Conservation (phyloP, 2,888 invertebrate species). For the Callimorpha dominula region DNA sequence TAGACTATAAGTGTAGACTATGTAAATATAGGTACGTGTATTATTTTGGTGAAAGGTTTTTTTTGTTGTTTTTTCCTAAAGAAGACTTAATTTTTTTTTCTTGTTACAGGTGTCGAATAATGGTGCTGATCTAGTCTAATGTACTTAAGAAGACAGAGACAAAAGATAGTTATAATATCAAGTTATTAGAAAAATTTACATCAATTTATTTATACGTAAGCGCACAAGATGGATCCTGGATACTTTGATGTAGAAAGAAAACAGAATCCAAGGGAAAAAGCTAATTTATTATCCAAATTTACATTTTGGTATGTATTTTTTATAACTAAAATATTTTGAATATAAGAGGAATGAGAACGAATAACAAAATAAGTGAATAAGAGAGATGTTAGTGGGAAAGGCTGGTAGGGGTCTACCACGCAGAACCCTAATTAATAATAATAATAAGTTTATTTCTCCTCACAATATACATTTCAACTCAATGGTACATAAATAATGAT, state of each 20-base stretch:
- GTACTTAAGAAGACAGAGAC: conserved; percentile 33
- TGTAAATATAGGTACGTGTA: no score
- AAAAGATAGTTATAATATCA: conserved; percentile 18
- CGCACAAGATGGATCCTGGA: conserved; percentile 80
- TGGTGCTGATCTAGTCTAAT: conserved; percentile 42
- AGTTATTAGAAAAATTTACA: conserved; percentile 34
- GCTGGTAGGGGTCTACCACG: no score
- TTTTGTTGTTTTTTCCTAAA: background rate
- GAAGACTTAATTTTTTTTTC: background rate
- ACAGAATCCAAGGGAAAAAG: conserved; percentile 88
- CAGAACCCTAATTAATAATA: no score
- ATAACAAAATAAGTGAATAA: background rate
- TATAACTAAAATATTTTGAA: background rate
- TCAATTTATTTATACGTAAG: conserved; percentile 26
- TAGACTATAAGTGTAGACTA: no score
- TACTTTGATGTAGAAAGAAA: conserved; percentile 82
- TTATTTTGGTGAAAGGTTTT: no score
- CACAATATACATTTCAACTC: no score
- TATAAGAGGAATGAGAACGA: background rate
- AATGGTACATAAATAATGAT: no score
- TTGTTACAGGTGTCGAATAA: conserved; percentile 45
- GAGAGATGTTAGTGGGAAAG: no score
- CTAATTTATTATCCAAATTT: conserved; percentile 88
- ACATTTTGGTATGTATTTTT: conserved; percentile 89
- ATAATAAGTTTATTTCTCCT: no score